These are phyloP conservation scores for Hydractinia symbiolongicarpus DNA, from an alignment of 30 jellyfish, hydroid and myxozoan species.

Conservation along the genomic window DNA sequence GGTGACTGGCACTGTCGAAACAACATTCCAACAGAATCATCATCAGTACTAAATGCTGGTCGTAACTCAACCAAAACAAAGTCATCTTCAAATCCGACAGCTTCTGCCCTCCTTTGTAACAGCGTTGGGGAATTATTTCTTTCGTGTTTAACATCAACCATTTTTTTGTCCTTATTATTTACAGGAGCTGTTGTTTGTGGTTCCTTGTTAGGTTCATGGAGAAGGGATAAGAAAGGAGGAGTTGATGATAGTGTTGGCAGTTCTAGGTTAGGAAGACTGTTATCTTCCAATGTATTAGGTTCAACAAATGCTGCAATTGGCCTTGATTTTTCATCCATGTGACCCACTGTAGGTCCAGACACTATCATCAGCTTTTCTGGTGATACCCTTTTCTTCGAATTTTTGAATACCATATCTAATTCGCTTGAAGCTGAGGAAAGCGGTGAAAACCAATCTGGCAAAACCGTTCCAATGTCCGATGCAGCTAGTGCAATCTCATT, in stretches of 20 bases:
- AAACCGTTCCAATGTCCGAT: slow-evolving; percentile 32
- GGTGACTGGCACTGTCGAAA: slow-evolving; percentile 85
- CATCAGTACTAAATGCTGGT: slow-evolving; percentile 88
- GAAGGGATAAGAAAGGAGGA: slow-evolving; percentile 76
- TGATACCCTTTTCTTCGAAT: not conserved
- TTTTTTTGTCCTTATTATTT: not conserved
- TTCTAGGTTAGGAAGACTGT: slow-evolving; percentile 22
- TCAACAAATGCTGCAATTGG: slow-evolving; percentile 89
- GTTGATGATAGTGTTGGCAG: slow-evolving; percentile 77
- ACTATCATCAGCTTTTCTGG: not conserved
- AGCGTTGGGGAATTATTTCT: slow-evolving; percentile 15
- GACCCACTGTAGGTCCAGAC: slow-evolving; percentile 44
- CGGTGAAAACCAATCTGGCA: slow-evolving; percentile 6
- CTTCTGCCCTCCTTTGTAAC: slow-evolving; percentile 56
- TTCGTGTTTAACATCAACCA: slow-evolving; percentile 14
- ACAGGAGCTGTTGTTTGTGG: slow-evolving; percentile 8
- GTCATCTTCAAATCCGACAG: slow-evolving; percentile 97
- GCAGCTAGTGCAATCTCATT: slow-evolving; percentile 87
- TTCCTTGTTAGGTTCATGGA: slow-evolving; percentile 43
- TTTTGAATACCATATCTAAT: not conserved
- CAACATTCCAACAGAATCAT: slow-evolving; percentile 71
- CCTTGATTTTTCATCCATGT: slow-evolving; percentile 31
- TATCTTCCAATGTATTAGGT: slow-evolving; percentile 20
- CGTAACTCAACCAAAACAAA: slow-evolving; percentile 93
- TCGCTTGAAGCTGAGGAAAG: slow-evolving; percentile 14